Percentiles rank a stretch among this genome's conserved stretches.
Evolutionary conservation across 2,888 invertebrate species (phyloP).

Genomic region (Rutpela maculata): DNA sequence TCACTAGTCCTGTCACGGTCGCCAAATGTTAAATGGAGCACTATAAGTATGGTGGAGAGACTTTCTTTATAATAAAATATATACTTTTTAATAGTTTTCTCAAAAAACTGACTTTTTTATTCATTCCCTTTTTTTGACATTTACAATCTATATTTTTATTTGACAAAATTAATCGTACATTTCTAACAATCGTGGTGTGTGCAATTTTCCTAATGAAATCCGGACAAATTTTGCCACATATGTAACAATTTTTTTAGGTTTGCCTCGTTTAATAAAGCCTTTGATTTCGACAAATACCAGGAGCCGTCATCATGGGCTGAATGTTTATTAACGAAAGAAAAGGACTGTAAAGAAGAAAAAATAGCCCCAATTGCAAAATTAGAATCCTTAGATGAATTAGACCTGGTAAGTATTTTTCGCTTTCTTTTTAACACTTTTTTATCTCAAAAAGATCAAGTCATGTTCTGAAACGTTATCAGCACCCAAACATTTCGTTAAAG

Average conservation of each 20-base stretch:
- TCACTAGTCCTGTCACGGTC: no score
- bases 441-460: no score
- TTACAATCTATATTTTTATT: no score
- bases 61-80: no score
- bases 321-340: constrained; percentile 61
- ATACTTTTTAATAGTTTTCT: no score
- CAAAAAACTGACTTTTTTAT: no score
- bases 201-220: background rate
- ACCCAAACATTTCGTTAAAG: background rate
- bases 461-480: no score
- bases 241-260: constrained; percentile 65
- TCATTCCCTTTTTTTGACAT: no score
- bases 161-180: no score
- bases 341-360: constrained; percentile 68
- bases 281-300: constrained; percentile 70
- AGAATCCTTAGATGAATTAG: constrained; percentile 81
- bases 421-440: no score
- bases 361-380: constrained; percentile 80
- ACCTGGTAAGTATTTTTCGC: constrained; percentile 72
- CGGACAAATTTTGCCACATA: background rate
- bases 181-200: background rate
- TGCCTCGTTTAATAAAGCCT: constrained; percentile 72
- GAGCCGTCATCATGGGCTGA: constrained; percentile 64
- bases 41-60: no score
- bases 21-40: no score